These are phyloP conservation scores for Lepas anatifera DNA, from an alignment of 2,888 invertebrate species.

Conservation along the genomic window DNA sequence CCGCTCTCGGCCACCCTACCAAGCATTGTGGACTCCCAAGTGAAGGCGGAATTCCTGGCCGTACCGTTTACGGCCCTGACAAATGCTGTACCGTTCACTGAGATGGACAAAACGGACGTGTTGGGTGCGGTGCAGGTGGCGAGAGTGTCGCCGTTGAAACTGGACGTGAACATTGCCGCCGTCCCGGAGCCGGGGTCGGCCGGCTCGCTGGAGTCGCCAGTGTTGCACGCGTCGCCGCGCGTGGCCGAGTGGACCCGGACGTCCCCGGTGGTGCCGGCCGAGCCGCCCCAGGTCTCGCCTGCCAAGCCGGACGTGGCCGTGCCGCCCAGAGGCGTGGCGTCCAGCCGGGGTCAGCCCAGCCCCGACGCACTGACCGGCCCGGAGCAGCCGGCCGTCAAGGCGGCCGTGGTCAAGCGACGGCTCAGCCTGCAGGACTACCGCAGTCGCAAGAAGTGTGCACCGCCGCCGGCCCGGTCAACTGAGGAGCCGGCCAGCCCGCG, in stretches of 20 bases:
- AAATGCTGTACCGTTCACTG: too few relatives aligned
- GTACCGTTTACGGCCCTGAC: too few relatives aligned
- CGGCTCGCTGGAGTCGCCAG: neutral
- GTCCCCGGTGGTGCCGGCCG: too few relatives aligned
- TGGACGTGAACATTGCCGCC: neutral
- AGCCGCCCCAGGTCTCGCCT: neutral
- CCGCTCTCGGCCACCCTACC: too few relatives aligned
- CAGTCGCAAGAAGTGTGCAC: neutral
- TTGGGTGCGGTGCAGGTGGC: too few relatives aligned
- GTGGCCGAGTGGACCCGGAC: neutral
- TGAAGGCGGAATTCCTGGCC: too few relatives aligned
- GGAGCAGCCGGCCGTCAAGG: too few relatives aligned
- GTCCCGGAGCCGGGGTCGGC: neutral
- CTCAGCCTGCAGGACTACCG: conserved; percentile 13
- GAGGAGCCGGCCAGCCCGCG: neutral
- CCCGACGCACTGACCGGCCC: too few relatives aligned
- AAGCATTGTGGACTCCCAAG: too few relatives aligned
- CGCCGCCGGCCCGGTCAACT: neutral
- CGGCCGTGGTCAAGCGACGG: conserved; percentile 10
- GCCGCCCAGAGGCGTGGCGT: neutral
- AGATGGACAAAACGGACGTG: too few relatives aligned
- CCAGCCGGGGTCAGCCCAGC: neutral
- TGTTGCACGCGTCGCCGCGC: neutral
- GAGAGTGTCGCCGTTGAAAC: neutral
- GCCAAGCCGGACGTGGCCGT: neutral